A percentile compares a stretch with the other conserved stretches of the same genome.
Evolutionary conservation across 2,113 vertebrate genomes (phyloP).

Genomic region (Grallaria varia): DNA sequence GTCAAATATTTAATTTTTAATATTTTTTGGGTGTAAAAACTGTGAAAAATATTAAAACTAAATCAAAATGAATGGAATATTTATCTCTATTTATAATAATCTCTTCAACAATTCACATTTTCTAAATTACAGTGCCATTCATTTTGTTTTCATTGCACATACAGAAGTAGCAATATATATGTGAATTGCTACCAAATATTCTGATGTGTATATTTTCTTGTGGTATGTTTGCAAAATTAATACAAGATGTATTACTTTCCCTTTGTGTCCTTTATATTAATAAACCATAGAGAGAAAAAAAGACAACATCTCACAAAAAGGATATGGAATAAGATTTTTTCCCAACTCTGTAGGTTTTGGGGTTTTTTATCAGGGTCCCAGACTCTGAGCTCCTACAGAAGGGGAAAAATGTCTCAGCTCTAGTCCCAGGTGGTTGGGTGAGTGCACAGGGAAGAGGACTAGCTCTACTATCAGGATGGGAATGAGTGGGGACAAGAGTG

Average conservation of each 20-base stretch:
- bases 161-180: not conserved
- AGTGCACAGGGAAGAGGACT: not conserved
- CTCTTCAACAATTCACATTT: not conserved
- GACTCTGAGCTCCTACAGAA: not conserved
- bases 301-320: not conserved
- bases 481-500: not conserved
- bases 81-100: not conserved
- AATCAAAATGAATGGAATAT: not conserved
- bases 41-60: not conserved
- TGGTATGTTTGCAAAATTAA: not conserved
- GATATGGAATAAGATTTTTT: not conserved
- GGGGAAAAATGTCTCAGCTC: not conserved
- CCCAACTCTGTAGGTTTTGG: fast-evolving
- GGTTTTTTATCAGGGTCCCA: not conserved
- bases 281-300: not conserved
- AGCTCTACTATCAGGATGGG: not conserved
- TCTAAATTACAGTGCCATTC: not conserved
- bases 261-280: not conserved
- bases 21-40: not conserved
- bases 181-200: not conserved
- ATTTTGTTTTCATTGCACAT: not conserved
- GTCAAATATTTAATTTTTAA: not conserved
- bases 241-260: not conserved
- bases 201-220: not conserved
- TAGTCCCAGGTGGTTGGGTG: not conserved